Evolutionary conservation across 2,113 vertebrate species (phyloP).

Genomic region (Neogale vison): DNA sequence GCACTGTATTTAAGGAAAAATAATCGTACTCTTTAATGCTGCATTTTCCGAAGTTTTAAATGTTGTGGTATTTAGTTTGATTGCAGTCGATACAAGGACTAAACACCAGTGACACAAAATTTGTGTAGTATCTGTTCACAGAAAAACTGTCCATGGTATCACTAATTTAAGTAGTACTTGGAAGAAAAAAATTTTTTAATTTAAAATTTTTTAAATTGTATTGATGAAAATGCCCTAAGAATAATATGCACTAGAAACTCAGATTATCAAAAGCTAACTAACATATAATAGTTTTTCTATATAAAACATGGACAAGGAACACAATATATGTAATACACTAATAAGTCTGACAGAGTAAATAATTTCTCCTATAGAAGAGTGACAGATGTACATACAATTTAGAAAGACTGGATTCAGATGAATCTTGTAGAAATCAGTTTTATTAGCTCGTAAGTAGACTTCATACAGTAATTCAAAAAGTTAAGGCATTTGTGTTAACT

Average conservation of each 20-base stretch:
- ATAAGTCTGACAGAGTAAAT: not conserved
- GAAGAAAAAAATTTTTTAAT: slow-evolving; percentile 73
- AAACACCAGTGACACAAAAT: slow-evolving; percentile 53
- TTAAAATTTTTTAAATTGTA: slow-evolving; percentile 43
- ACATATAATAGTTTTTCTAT: not conserved
- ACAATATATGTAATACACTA: not conserved
- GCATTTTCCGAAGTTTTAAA: not conserved
- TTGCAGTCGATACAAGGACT: not conserved
- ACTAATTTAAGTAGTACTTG: slow-evolving; percentile 70
- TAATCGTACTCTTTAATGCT: not conserved
- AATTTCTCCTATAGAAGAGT: slow-evolving; percentile 7
- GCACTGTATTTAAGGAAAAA: not conserved
- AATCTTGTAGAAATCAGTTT: not conserved
- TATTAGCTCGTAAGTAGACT: not conserved
- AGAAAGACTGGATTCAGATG: not conserved
- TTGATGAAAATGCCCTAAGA: slow-evolving; percentile 81
- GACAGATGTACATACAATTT: not conserved
- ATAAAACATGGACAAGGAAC: not conserved
- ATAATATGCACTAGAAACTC: slow-evolving; percentile 77
- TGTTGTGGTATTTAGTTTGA: slow-evolving; percentile 35
- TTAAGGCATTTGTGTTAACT: not conserved
- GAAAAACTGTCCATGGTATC: slow-evolving; percentile 49
- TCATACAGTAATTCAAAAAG: not conserved
- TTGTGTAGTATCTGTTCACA: slow-evolving; percentile 72
- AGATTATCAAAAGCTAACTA: slow-evolving; percentile 14